Conservation (phyloP, 2,113 vertebrate species). For the Heterotilapia buettikoferi region DNA sequence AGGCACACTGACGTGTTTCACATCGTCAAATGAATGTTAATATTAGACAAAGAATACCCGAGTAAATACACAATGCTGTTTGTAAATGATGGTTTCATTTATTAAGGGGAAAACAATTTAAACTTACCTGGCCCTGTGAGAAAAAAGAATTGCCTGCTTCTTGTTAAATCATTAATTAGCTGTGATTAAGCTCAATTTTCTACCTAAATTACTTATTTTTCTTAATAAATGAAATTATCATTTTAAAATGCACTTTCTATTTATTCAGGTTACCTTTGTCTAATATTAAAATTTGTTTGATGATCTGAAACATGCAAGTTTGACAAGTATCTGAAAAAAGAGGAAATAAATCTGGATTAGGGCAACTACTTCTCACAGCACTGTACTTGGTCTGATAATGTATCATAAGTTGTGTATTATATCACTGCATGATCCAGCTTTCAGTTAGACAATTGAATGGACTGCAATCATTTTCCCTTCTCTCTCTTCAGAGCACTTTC, state of each 20-base stretch:
- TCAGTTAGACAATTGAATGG: background rate
- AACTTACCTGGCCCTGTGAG: background rate
- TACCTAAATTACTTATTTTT: background rate
- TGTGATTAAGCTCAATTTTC: background rate
- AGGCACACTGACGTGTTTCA: background rate
- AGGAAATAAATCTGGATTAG: background rate
- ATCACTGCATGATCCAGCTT: background rate
- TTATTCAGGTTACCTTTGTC: background rate
- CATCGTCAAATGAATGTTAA: background rate
- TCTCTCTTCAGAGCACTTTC: conserved; percentile 83
- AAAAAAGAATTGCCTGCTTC: background rate
- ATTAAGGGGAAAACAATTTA: background rate
- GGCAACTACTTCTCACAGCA: background rate
- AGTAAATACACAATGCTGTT: background rate
- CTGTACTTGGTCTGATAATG: background rate
- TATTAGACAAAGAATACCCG: background rate
- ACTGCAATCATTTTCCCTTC: background rate
- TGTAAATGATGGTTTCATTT: background rate
- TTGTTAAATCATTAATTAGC: background rate
- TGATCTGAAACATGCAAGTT: background rate
- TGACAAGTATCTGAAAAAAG: background rate
- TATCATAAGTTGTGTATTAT: background rate
- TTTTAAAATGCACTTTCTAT: background rate
- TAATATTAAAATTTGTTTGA: background rate
- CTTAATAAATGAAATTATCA: background rate